phyloP scores from a whole-genome alignment of 2,797 vertebrate species.

The Tadarida brasiliensis region DNA sequence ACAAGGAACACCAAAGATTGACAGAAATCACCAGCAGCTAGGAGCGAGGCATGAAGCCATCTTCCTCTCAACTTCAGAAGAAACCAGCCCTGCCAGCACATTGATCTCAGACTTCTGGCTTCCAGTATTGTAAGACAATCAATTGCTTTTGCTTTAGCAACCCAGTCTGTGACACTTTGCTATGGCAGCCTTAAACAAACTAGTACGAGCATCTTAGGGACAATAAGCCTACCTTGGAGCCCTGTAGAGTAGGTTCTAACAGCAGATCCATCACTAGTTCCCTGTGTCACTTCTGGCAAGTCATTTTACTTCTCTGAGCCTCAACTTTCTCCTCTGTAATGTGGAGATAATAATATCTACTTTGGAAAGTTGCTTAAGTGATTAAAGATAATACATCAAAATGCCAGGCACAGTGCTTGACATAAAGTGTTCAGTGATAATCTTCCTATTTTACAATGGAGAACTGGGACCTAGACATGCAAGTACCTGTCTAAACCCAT shows the following conservation, averaged over 20 bases:
- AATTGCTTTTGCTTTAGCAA: not conserved
- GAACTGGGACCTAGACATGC: not conserved
- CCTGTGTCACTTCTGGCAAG: not conserved
- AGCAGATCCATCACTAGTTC: not conserved
- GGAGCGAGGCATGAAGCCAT: not conserved
- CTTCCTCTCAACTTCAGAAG: not conserved
- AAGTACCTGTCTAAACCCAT: not conserved
- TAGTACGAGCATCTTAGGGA: not conserved
- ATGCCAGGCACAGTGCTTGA: not conserved
- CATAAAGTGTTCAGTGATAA: slow-evolving; percentile 34
- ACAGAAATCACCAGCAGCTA: not conserved
- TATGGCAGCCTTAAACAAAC: not conserved
- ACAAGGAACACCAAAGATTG: not conserved
- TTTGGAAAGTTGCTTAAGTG: slow-evolving; percentile 47
- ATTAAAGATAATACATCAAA: slow-evolving; percentile 53
- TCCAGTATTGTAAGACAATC: not conserved
- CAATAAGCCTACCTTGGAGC: not conserved
- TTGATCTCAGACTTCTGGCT: not conserved
- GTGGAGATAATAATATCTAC: not conserved
- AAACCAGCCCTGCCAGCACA: not conserved
- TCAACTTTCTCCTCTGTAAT: slow-evolving; percentile 14
- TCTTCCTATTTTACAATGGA: slow-evolving; percentile 5
- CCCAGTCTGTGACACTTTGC: not conserved
- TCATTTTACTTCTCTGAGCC: not conserved
- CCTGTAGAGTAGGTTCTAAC: not conserved